Evolutionary conservation across 2,113 vertebrate species (phyloP), one percentile per base, ranked within the genome.

Genomic region (Tragelaphus imberbis): DNA sequence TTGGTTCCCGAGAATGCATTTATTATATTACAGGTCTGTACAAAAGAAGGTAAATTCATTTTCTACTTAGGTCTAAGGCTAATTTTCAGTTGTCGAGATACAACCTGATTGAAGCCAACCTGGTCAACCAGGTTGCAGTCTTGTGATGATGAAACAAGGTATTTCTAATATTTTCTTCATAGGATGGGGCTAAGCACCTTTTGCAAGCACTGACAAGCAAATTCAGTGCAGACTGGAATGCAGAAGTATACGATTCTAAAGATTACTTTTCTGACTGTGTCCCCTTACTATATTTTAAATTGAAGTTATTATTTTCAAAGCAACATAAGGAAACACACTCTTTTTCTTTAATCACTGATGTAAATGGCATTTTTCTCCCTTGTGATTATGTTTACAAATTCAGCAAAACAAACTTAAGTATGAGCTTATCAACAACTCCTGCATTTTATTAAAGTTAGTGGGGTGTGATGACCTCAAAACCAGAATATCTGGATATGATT

Each of bases 251-350:
- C 1, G 25, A 65, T 56, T 44, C 19, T 58, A 93, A 90, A 13
- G 85, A 49, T 16, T 44, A 63, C 7, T 71, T 93, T 88, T 71
- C 36, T 97, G 33, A 94, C 10, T 84, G 75, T 19, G 51, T 5
- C 25, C 9, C 55, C 61, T 36, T 79, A 49, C 12, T 11, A 13
- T 36, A 71, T 77, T 91, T 97, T 92, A 97, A 90, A 79, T 27
- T 28, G 87, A 77, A 91, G 92, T 33, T 49, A 40, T 84, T 79
- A 77, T 94, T 90, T 95, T 89, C 44, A 75, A 97, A 93, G 61
- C 17, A 61, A 79, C 9, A 30, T 53, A 91, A 49, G 40, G 51
- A 80, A 90, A 95, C 21, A 81, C 19, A 11, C 56, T 44, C 77
- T 23, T 28, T 92, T 55, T 17, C 9, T 44, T 14, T 55, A 89